Percentiles rank a stretch among this genome's conserved stretches.
These are phyloP conservation scores for Alsophila aescularia DNA, from an alignment of 2,888 invertebrate species.

Conservation along the genomic window DNA sequence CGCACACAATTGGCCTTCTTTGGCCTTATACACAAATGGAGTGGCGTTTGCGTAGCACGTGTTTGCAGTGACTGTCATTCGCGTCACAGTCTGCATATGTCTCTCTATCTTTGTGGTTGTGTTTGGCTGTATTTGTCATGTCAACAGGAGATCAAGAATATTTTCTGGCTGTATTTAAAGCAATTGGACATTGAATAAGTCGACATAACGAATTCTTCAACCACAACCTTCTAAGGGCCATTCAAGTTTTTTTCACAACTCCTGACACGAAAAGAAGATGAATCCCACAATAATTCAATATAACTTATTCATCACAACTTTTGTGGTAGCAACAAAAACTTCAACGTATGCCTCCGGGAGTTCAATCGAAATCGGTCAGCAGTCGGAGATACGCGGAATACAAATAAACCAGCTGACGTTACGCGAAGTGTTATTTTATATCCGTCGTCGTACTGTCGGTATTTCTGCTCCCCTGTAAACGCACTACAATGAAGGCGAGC, in stretches of 20 bases:
- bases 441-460: constrained; percentile 30
- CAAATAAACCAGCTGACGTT: constrained; percentile 31
- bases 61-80: too few relatives aligned
- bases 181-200: too few relatives aligned
- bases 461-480: constrained; percentile 22
- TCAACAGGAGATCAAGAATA: too few relatives aligned
- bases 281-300: constrained; percentile 6
- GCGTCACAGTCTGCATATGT: too few relatives aligned
- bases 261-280: constrained; percentile 1
- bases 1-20: too few relatives aligned
- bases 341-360: constrained; percentile 18
- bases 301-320: constrained; percentile 6
- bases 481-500: not conserved
- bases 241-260: not conserved
- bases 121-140: too few relatives aligned
- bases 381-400: constrained; percentile 27
- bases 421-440: constrained; percentile 33
- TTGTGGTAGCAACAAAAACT: constrained; percentile 21
- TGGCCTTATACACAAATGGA: too few relatives aligned
- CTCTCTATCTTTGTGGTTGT: too few relatives aligned
- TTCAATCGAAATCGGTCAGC: constrained; percentile 33
- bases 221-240: not conserved
- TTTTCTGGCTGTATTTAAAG: too few relatives aligned
- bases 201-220: not conserved
- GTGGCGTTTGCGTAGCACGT: too few relatives aligned